Evolutionary conservation across 2,113 vertebrate species (phyloP).

Genomic region (Todiramphus chloris): DNA sequence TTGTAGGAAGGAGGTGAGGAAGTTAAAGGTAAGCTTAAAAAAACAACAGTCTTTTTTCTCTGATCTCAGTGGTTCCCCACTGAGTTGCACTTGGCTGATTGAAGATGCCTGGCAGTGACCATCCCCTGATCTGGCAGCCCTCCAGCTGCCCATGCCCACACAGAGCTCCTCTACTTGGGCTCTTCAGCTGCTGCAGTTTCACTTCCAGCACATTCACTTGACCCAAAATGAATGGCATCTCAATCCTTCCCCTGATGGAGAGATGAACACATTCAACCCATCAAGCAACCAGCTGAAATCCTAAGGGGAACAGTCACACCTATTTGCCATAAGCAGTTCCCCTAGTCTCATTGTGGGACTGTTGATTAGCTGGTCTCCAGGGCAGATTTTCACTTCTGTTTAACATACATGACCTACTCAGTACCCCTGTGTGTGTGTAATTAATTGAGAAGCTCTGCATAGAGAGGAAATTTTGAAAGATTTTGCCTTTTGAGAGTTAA

Average conservation of each 20-base stretch:
- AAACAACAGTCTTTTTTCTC: not conserved
- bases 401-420: accelerated
- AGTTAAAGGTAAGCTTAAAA: not conserved
- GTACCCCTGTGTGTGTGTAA: too few relatives aligned
- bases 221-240: not conserved
- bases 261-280: not conserved
- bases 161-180: accelerated
- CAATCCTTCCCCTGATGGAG: not conserved
- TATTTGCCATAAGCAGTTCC: not conserved
- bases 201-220: not conserved
- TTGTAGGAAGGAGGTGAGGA: not conserved
- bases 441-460: not conserved
- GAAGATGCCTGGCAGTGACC: not conserved
- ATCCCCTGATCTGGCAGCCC: not conserved
- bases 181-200: not conserved
- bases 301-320: accelerated
- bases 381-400: not conserved
- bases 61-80: not conserved
- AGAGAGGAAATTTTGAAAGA: not conserved
- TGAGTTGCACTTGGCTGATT: not conserved
- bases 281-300: not conserved
- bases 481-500: not conserved
- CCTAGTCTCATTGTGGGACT: not conserved
- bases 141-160: not conserved
- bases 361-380: not conserved